Evolutionary conservation across 2,113 vertebrate genomes (phyloP), one percentile per base, ranked within the genome.

Genomic region (Petrocephalus microphthalmus): DNA sequence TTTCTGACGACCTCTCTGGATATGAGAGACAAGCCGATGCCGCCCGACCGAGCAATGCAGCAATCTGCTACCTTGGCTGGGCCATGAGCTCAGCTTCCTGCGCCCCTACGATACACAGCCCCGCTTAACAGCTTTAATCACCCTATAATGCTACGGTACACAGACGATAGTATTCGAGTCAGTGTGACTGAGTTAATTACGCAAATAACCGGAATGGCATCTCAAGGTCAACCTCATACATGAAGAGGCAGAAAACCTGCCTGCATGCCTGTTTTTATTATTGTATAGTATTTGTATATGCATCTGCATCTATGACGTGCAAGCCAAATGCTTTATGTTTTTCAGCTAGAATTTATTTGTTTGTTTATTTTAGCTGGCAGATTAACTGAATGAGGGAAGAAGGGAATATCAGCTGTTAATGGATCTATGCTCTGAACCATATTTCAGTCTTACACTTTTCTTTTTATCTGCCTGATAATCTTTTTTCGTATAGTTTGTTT

Each of bases 1-100:
- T 83, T 82, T 84, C 78, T 37, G 54, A 56, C 78, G 87, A 88
- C 37, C 74, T 81, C 71, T 52, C 53, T 82, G 52, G 78, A 60
- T 83, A 53, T 25, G 74, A 37, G 37, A 83, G 45, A 67, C 60
- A 7, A 25, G 60, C 60, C 4, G 60, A 7, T 22, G 7, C 7
- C 20, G 60, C 60, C 22, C 19, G 60, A 49, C 22, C 84, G 11
- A 37, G n/a, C 84, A 54, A 54, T 84, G 52, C 87, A 47, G 87
- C 87, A 84, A 25, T 20, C 25, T 33, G 84, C 25, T 53, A n/a
- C 3, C 25, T 33, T 52, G 51, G 37, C 33, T 13, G 17, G 33
- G 13, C 45, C n/a, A 47, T 19, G 8, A 56, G 51, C 11, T 13
- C 20, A 33, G 78, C 53, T 6, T 47, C n/a, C 2, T 22, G 47